A percentile compares a stretch with the other conserved stretches of the same genome.
phyloP scores from a whole-genome alignment of 2,113 vertebrate species.

The Uria aalge region DNA sequence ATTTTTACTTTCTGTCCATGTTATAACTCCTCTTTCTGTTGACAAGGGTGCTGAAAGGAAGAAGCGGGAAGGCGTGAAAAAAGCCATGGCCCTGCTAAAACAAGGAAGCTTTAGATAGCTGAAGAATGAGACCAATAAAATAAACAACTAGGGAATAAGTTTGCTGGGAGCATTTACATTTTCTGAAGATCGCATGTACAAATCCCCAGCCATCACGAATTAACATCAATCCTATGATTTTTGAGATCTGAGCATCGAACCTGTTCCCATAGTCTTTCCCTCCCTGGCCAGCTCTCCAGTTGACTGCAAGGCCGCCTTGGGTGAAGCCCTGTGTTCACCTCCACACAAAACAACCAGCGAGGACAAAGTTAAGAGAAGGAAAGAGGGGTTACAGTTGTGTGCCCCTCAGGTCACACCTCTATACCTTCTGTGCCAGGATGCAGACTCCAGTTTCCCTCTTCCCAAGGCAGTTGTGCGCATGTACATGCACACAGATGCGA shows the following conservation, averaged over 20 bases:
- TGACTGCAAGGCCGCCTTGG: neutral
- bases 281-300: neutral
- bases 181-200: neutral
- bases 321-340: neutral
- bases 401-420: neutral
- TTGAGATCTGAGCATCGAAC: neutral
- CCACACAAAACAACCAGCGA: neutral
- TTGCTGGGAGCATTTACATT: neutral
- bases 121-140: neutral
- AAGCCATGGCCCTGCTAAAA: neutral
- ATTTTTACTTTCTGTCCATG: neutral
- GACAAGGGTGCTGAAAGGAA: neutral
- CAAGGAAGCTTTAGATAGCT: neutral
- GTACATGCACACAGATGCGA: fast-evolving
- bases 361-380: neutral
- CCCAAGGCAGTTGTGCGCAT: fast-evolving
- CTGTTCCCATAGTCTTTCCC: neutral
- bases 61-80: neutral
- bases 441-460: neutral
- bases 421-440: neutral
- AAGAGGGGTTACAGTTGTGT: neutral
- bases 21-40: neutral
- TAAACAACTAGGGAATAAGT: neutral
- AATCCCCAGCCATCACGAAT: fast-evolving
- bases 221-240: neutral